Evolutionary conservation across 1,140 invertebrate species (phyloP).

Genomic region (Magallana angulata): DNA sequence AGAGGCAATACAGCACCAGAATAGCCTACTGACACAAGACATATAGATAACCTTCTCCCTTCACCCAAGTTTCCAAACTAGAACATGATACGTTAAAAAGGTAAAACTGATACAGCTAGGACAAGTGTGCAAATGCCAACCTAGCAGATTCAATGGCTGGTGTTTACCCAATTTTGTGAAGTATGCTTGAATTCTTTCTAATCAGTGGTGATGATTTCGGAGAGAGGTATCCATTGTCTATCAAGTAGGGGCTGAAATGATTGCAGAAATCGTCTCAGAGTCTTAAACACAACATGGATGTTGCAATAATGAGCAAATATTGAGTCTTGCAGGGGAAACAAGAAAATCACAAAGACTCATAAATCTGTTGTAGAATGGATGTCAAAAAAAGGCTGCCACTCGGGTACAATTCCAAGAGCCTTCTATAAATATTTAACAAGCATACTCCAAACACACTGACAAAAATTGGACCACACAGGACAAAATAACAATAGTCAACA

Average conservation of each 20-base stretch:
- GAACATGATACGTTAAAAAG: no score
- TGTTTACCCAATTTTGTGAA: constrained; percentile 11
- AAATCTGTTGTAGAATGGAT: background rate
- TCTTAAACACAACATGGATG: background rate
- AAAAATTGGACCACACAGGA: constrained; percentile 17
- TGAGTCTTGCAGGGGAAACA: background rate
- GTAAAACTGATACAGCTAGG: background rate
- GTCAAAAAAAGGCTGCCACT: background rate
- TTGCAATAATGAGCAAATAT: constrained; percentile 19
- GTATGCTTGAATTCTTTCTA: constrained; percentile 8
- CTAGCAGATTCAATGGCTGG: background rate
- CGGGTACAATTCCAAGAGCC: background rate
- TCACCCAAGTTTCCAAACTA: no score
- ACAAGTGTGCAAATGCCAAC: constrained; percentile 3
- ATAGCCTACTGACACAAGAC: no score
- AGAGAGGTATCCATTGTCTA: background rate
- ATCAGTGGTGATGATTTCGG: background rate
- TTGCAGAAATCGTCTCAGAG: background rate
- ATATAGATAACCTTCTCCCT: no score
- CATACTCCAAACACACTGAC: background rate
- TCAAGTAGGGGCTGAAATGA: background rate
- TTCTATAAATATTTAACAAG: constrained; percentile 11
- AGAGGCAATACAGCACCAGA: no score
- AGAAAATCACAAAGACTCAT: background rate
- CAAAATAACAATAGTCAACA: background rate